A percentile compares a stretch with the other conserved stretches of the same genome.
Evolutionary conservation across 2,888 invertebrate species (phyloP).

Genomic region (Ceramica pisi): DNA sequence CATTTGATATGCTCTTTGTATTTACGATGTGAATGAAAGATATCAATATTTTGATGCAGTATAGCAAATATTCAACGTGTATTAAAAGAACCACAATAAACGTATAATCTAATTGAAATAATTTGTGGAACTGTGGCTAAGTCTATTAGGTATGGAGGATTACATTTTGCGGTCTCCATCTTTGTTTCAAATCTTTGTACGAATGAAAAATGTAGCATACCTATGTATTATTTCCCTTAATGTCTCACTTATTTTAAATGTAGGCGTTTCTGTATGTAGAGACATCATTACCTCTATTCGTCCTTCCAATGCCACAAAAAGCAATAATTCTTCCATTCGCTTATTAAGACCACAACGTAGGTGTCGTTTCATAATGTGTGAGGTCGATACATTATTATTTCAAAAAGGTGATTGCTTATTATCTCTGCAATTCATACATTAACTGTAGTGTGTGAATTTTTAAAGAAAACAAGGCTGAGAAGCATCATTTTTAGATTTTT

Average conservation of each 20-base stretch:
- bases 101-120: conserved; percentile 42
- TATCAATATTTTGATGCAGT: conserved; percentile 4
- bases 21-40: conserved; percentile 17
- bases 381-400: conserved; percentile 72
- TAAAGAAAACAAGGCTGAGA: conserved; percentile 50
- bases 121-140: conserved; percentile 29
- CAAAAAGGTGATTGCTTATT: conserved; percentile 63
- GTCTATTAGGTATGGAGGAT: conserved; percentile 31
- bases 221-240: conserved; percentile 38
- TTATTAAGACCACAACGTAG: conserved; percentile 65
- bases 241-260: conserved; percentile 44
- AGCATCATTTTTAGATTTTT: conserved; percentile 41
- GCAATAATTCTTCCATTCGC: conserved; percentile 71
- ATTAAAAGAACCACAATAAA: conserved; percentile 24
- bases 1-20: conserved; percentile 43
- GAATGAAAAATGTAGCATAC: conserved; percentile 37
- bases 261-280: conserved; percentile 57
- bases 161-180: conserved; percentile 30
- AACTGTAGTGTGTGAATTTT: conserved; percentile 52
- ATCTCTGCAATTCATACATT: conserved; percentile 60
- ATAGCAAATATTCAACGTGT: not conserved
- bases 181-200: conserved; percentile 26
- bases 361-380: conserved; percentile 70
- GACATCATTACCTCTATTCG: conserved; percentile 64
- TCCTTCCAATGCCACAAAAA: conserved; percentile 70